Percentiles rank a stretch among this genome's conserved stretches.
Evolutionary conservation across 2,888 invertebrate species (phyloP).

Genomic region (Drosophila tripunctata): DNA sequence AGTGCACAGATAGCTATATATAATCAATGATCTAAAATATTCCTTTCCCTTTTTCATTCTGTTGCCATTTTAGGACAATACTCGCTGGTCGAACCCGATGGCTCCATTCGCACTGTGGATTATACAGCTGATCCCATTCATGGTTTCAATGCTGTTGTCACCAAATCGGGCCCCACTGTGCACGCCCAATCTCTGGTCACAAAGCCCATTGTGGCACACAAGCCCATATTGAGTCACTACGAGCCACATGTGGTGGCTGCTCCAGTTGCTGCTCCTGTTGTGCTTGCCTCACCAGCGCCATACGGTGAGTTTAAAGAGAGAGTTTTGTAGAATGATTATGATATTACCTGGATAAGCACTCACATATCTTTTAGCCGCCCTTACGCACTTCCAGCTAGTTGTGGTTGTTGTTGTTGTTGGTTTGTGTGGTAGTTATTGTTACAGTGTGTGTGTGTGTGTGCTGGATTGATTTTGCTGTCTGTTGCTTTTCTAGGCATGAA

Average conservation of each 20-base stretch:
- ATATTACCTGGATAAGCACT: conserved; percentile 18
- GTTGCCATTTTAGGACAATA: conserved; percentile 80
- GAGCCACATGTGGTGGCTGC: conserved; percentile 73
- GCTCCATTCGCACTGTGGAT: conserved; percentile 84
- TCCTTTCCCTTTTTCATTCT: not conserved
- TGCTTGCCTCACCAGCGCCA: conserved; percentile 81
- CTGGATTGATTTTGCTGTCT: conserved; percentile 36
- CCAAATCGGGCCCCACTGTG: conserved; percentile 84
- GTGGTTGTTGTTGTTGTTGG: conserved; percentile 23
- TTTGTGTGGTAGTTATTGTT: conserved; percentile 4
- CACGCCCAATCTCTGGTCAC: conserved; percentile 82
- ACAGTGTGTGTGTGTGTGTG: conserved; percentile 11
- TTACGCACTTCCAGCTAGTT: conserved; percentile 35
- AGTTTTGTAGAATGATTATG: not conserved
- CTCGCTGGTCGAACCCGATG: conserved; percentile 84
- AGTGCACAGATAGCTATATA: not conserved
- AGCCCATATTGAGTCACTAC: conserved; percentile 80
- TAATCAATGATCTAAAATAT: not conserved
- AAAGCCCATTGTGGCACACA: conserved; percentile 81
- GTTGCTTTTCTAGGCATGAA: conserved; percentile 80
- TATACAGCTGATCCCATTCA: conserved; percentile 84
- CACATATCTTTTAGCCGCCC: conserved; percentile 24
- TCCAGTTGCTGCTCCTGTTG: conserved; percentile 75
- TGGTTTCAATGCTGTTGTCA: conserved; percentile 84
- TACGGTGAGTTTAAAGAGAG: conserved; percentile 70